Base-by-base conservation (phyloP, 2,113 vertebrate species). In the Nerophis ophidion region DNA sequence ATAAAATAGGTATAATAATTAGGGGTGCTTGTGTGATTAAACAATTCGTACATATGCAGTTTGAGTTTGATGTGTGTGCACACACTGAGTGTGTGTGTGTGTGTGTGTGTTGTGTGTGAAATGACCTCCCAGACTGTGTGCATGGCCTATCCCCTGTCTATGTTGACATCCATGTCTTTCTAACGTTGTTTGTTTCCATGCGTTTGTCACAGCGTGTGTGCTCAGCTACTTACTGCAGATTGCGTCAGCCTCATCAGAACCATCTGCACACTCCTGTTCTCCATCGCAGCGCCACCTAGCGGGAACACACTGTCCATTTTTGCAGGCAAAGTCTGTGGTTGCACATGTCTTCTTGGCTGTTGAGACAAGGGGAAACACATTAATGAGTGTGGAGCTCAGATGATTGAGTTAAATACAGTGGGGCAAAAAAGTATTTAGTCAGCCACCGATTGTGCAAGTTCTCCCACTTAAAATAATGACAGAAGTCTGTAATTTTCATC, bases 221-320 rank as follows among this genome's bases (percentile, higher is more conserved):
- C 8, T 19, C 13, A 10, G 52, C 36, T 36, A 90, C 96, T 95
- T 86, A 97, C 95, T 95, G 91, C 96, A 99, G 2, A 93, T 92
- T 53, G 91, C 87, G 66, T 94, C 91, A 0, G 92, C 92, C 78
- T 99, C 97, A 0, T 99, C 97, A 0, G 96, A 98, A 7, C 94
- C 94, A 0, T 98, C 97, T 0, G 90, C 79, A 72, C 97, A 99
- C 61, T 98, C 97, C 1, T 94, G 88, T 60, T 98, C 96, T 0
- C 97, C 97, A 0, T 99, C 97, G 52, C 97, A 99, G 66, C 93
- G 95, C 97, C 97, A 99, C 54, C 92, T 89, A 38, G 90, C 91
- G 0, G 90, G 91, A 72, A 99, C 92, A 73, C 97, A 99, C 83
- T 98, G 95, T 57, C 96, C 97, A 0, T 94, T 94, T 77, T 92